Conservation (phyloP, 2,797 vertebrate species). For the Sorex maritimensis region DNA sequence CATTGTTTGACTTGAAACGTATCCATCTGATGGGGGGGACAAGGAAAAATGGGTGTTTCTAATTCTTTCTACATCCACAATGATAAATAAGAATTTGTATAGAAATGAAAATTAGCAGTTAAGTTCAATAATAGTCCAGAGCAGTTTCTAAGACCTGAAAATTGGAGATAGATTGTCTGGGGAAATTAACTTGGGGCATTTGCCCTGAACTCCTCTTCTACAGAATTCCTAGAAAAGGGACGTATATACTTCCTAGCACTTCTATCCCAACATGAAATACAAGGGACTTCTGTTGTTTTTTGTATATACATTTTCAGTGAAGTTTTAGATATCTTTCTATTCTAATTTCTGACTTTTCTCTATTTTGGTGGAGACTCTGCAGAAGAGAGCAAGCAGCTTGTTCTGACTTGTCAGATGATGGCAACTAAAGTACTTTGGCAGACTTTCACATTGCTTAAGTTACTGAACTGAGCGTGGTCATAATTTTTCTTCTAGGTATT, state of each 20-base stretch:
- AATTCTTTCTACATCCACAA: neutral
- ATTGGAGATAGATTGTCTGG: neutral
- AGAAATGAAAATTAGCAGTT: neutral
- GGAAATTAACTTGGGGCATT: neutral
- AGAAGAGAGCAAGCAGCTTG: neutral
- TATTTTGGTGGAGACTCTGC: neutral
- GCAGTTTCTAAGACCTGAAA: neutral
- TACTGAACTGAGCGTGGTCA: neutral
- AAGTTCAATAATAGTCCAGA: neutral
- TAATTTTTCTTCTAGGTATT: neutral
- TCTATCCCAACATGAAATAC: neutral
- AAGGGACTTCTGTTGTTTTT: neutral
- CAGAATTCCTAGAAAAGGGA: neutral
- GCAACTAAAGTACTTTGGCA: neutral
- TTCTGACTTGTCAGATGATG: neutral
- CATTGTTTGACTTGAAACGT: neutral
- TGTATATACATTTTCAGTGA: neutral
- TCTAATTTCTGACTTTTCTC: neutral
- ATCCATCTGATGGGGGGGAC: neutral
- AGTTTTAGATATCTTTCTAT: neutral
- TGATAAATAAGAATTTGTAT: neutral
- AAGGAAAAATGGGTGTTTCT: neutral
- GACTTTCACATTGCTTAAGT: neutral
- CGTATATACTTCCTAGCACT: neutral
- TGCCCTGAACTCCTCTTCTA: neutral